Conservation (phyloP, 2,888 invertebrate species). For the Antitype chi region DNA sequence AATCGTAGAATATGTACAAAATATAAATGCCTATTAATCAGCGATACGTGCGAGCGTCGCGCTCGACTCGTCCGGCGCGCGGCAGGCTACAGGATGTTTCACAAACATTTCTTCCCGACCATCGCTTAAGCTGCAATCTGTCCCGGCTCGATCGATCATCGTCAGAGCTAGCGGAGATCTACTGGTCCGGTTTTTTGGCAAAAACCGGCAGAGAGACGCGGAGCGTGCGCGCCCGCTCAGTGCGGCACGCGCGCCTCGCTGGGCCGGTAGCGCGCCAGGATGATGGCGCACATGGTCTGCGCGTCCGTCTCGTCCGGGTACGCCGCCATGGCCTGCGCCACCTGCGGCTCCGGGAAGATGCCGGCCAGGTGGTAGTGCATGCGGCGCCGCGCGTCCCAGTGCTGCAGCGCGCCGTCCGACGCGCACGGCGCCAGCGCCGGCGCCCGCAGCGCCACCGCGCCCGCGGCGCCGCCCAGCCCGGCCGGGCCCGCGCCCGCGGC, state of each 20-base stretch:
- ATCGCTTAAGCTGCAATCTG: constrained; percentile 18
- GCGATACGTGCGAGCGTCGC: constrained; percentile 29
- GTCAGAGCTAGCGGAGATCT: constrained; percentile 67
- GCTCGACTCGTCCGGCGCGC: constrained; percentile 13
- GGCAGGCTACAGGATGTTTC: constrained; percentile 16
- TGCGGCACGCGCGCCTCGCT: constrained; percentile 81
- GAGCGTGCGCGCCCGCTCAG: constrained; percentile 65
- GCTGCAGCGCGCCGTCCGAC: constrained; percentile 87
- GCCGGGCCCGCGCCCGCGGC: constrained; percentile 90
- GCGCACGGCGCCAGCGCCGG: constrained; percentile 77
- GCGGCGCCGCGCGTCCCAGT: constrained; percentile 93
- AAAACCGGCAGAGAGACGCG: constrained; percentile 81
- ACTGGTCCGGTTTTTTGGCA: constrained; percentile 78
- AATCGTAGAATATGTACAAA: constrained; percentile 66
- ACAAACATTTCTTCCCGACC: constrained; percentile 33
- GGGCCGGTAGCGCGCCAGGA: constrained; percentile 93
- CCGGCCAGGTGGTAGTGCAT: constrained; percentile 97
- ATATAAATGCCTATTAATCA: constrained; percentile 74
- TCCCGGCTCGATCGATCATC: constrained; percentile 34
- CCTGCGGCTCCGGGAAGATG: constrained; percentile 97
- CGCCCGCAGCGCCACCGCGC: constrained; percentile 88
- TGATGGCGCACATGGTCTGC: constrained; percentile 96
- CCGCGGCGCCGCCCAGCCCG: constrained; percentile 90
- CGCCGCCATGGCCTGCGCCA: constrained; percentile 96
- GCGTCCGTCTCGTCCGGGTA: constrained; percentile 97